Evolutionary conservation across 1,140 invertebrate genomes (phyloP).

Genomic region (Berghia stephanieae): DNA sequence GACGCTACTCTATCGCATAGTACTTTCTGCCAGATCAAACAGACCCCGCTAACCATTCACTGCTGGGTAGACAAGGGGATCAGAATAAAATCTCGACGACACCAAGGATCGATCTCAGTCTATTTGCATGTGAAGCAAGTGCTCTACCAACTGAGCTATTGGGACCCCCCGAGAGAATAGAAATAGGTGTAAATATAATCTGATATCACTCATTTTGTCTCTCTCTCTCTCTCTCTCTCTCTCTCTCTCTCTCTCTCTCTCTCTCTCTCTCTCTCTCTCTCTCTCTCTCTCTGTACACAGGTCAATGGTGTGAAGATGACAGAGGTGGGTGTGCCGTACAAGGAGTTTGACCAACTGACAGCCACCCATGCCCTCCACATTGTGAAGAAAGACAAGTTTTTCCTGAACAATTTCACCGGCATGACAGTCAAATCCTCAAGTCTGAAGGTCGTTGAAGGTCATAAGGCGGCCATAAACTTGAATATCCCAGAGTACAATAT

Average conservation of each 20-base stretch:
- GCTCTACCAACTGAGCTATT: too few relatives aligned
- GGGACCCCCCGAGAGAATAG: neutral
- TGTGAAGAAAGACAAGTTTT: neutral
- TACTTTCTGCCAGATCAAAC: neutral
- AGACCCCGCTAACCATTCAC: too few relatives aligned
- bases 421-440: neutral
- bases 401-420: conserved; percentile 5
- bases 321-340: conserved; percentile 22
- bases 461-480: neutral
- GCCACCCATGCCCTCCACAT: neutral
- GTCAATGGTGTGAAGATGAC: conserved; percentile 7
- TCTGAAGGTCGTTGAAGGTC: neutral
- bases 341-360: neutral
- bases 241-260: neutral
- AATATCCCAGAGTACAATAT: conserved; percentile 16
- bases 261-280: neutral
- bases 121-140: too few relatives aligned
- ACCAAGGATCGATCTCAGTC: too few relatives aligned
- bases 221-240: neutral
- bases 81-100: too few relatives aligned
- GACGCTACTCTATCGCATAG: too few relatives aligned
- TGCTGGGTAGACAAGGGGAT: too few relatives aligned
- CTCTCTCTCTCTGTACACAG: neutral
- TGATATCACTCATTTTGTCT: neutral
- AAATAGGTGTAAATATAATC: neutral